phyloP scores from a whole-genome alignment of 1,140 invertebrate species.

The Drosophila parabipectinata region DNA sequence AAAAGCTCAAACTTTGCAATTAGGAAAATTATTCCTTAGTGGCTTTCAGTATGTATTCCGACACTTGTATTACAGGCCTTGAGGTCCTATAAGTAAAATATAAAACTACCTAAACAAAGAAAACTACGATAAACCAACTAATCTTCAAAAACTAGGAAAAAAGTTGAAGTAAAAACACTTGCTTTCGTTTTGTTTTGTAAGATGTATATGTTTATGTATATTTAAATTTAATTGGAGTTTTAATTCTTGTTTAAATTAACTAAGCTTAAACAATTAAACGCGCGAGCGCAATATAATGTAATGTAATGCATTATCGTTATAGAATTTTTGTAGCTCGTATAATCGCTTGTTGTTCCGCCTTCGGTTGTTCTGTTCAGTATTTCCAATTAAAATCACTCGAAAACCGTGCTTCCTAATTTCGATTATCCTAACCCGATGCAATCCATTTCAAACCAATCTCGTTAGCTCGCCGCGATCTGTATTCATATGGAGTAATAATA shows the following conservation, averaged over 20 bases:
- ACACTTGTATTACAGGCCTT: no score
- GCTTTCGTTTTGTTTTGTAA: slow-evolving; percentile 5
- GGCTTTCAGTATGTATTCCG: no score
- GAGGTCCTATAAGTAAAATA: no score
- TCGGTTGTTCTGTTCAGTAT: slow-evolving; percentile 31
- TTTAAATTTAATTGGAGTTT: slow-evolving; percentile 81
- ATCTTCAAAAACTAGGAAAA: no score
- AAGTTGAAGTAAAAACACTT: no score
- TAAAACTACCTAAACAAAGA: no score
- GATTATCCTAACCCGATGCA: slow-evolving; percentile 8
- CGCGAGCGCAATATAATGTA: slow-evolving; percentile 58
- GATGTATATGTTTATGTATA: slow-evolving; percentile 72
- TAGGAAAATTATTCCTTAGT: no score
- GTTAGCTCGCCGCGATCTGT: slow-evolving; percentile 31
- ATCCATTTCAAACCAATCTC: slow-evolving; percentile 26
- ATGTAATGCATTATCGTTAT: slow-evolving; percentile 41
- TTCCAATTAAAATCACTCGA: slow-evolving; percentile 79
- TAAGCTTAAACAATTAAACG: slow-evolving; percentile 79
- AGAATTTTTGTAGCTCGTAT: slow-evolving; percentile 33
- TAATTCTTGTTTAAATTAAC: slow-evolving; percentile 74
- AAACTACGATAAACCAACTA: not conserved
- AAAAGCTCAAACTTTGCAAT: no score
- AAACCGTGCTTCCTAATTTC: slow-evolving; percentile 55
- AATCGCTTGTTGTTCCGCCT: slow-evolving; percentile 20
- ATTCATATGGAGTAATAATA: slow-evolving; percentile 49